Evolutionary conservation across 2,113 vertebrate genomes (phyloP).

Genomic region (Gymnobelideus leadbeateri): DNA sequence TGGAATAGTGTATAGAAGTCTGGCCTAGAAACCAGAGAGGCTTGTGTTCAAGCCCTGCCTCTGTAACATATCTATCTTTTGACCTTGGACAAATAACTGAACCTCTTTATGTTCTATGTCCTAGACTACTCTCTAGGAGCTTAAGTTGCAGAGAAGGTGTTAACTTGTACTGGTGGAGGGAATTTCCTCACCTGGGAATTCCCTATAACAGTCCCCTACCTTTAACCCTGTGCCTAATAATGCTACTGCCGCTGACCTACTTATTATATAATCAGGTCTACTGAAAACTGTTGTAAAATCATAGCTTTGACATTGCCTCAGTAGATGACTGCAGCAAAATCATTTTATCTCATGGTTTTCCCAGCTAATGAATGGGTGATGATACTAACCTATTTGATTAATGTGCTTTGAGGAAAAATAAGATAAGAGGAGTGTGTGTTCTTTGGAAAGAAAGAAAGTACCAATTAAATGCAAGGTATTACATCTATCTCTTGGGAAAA

Average conservation of each 20-base stretch:
- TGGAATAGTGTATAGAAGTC: background rate
- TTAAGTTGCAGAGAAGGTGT: background rate
- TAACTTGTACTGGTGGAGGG: background rate
- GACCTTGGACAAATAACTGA: background rate
- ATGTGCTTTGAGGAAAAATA: background rate
- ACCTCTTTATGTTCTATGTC: background rate
- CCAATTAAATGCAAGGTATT: conserved; percentile 40
- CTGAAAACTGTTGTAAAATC: background rate
- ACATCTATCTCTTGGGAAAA: conserved; percentile 51
- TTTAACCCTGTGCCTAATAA: background rate
- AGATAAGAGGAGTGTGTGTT: background rate
- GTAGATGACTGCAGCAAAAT: background rate
- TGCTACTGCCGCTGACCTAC: background rate
- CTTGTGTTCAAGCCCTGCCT: background rate
- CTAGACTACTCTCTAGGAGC: background rate
- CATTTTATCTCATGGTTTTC: background rate
- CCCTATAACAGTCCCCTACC: background rate
- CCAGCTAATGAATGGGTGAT: background rate
- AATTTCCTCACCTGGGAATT: background rate
- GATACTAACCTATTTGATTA: background rate
- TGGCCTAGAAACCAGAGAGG: background rate
- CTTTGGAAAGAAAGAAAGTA: background rate
- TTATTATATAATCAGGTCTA: background rate
- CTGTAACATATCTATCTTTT: background rate
- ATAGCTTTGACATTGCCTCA: background rate